Evolutionary conservation across 2,113 vertebrate species (phyloP).

Genomic region (Mus musculus): GRCm39 chr1:75992501-75993000

Average conservation of each 20-base stretch:
- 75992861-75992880: neutral
- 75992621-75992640: slow-evolving; percentile 69
- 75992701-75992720: slow-evolving; percentile 65
- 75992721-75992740: slow-evolving; percentile 61
- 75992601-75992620: slow-evolving; percentile 71
- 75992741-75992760: slow-evolving; percentile 44
- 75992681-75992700: slow-evolving; percentile 62
- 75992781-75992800: slow-evolving; percentile 57
- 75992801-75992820: slow-evolving; percentile 45
- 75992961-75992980: neutral
- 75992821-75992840: slow-evolving; percentile 38
- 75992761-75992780: slow-evolving; percentile 50
- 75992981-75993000: neutral
- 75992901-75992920: neutral
- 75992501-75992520: slow-evolving; percentile 39
- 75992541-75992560: slow-evolving; percentile 23
- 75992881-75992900: neutral
- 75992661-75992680: slow-evolving; percentile 71
- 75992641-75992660: slow-evolving; percentile 59
- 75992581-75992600: slow-evolving; percentile 59
- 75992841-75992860: slow-evolving; percentile 25
- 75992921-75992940: slow-evolving; percentile 11
- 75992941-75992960: neutral
- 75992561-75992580: slow-evolving; percentile 50
- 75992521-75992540: slow-evolving; percentile 58